Evolutionary conservation across 1,140 invertebrate genomes (phyloP).

Genomic region (Pygmarrhopalites habei): DNA sequence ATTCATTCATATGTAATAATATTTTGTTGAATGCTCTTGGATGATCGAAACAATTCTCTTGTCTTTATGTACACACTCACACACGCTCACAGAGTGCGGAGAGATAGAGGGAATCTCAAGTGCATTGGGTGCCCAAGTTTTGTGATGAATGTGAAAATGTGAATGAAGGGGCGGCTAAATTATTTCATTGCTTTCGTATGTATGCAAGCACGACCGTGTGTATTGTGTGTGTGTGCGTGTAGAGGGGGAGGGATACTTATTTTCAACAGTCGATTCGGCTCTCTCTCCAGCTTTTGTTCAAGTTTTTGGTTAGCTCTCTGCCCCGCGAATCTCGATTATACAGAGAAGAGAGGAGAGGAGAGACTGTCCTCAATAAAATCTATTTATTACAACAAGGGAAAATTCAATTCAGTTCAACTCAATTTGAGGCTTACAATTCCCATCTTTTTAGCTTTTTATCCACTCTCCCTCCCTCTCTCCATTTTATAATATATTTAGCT

Average conservation of each 20-base stretch:
- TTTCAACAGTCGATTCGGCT: no score
- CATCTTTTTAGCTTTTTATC: constrained; percentile 11
- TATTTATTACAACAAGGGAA: constrained; percentile 12
- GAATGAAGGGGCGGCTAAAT: no score
- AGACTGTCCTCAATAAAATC: constrained; percentile 6
- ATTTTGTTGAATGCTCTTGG: constrained; percentile 2
- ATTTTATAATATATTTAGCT: constrained; percentile 17
- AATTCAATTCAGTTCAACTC: constrained; percentile 13
- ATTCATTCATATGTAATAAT: constrained; percentile 7
- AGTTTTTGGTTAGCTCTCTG: background rate
- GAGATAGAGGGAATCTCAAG: no score
- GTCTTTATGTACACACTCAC: background rate
- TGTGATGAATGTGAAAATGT: background rate
- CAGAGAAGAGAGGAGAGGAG: no score
- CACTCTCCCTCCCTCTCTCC: no score
- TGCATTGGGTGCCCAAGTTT: background rate
- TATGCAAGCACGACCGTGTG: background rate
- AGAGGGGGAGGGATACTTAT: background rate
- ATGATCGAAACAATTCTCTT: background rate
- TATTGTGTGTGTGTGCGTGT: background rate
- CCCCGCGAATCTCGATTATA: background rate
- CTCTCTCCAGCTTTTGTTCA: no score
- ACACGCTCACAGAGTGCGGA: background rate
- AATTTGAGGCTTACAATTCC: constrained; percentile 17
- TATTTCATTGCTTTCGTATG: background rate